Conservation (phyloP, 2,888 invertebrate genomes). For the Didymodactylos carnosus region DNA sequence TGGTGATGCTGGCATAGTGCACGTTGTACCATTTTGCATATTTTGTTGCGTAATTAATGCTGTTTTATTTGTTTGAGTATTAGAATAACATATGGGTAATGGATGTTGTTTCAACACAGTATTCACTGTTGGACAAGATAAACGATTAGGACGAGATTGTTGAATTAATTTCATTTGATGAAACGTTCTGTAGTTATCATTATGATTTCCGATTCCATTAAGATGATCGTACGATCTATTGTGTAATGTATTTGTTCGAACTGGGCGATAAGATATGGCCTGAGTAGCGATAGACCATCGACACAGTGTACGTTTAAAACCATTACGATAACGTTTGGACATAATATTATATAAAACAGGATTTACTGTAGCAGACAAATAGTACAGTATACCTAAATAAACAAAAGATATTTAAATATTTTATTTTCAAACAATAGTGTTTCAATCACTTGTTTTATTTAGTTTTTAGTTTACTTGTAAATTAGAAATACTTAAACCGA, state of each 20-base stretch:
- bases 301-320: slow-evolving; percentile 46
- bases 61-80: not conserved
- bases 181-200: too few relatives aligned
- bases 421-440: not conserved
- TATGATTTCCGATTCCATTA: too few relatives aligned
- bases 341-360: slow-evolving; percentile 78
- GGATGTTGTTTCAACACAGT: not conserved
- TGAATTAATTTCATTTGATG: too few relatives aligned
- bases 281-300: not conserved
- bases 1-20: too few relatives aligned
- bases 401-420: not conserved
- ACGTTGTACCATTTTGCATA: too few relatives aligned
- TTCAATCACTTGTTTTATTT: not conserved
- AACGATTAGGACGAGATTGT: not conserved
- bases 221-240: too few relatives aligned
- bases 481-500: too few relatives aligned
- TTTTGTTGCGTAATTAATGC: too few relatives aligned
- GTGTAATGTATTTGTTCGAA: not conserved
- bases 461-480: too few relatives aligned
- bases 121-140: not conserved
- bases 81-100: not conserved
- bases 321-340: slow-evolving; percentile 76
- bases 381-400: not conserved
- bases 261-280: not conserved
- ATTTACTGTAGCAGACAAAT: slow-evolving; percentile 61